Conservation (phyloP, 1,140 invertebrate species). For the Brachystomella parvula region DNA sequence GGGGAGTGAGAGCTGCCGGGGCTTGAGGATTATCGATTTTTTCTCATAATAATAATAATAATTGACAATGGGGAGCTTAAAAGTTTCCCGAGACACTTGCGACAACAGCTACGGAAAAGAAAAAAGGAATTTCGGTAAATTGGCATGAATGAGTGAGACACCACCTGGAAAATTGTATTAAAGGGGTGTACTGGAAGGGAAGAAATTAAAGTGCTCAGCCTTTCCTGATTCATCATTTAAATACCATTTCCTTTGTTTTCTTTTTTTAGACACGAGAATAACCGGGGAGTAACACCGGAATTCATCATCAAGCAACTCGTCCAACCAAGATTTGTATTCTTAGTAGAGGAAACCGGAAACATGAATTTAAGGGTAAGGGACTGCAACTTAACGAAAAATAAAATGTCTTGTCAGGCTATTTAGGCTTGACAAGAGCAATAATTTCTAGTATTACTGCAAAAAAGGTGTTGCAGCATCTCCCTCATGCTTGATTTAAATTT, state of each 20-base stretch:
- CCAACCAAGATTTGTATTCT: conserved; percentile 31
- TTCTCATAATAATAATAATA: not conserved
- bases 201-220: not conserved
- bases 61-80: not conserved
- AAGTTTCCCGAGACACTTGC: too few relatives aligned
- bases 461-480: too few relatives aligned
- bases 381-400: not conserved
- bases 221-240: not conserved
- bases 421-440: too few relatives aligned
- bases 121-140: not conserved
- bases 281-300: conserved; percentile 26
- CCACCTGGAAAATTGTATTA: not conserved
- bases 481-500: not conserved
- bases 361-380: conserved; percentile 37
- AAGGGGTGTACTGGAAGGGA: not conserved
- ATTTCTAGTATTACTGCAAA: too few relatives aligned
- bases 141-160: not conserved
- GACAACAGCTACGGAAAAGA: not conserved
- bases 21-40: not conserved
- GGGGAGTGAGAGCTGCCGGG: not conserved
- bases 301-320: conserved; percentile 36
- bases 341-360: conserved; percentile 36
- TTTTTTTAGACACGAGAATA: not conserved
- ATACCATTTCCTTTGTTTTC: not conserved
- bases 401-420: too few relatives aligned